A percentile compares a stretch with the other conserved stretches of the same genome.
Evolutionary conservation across 1,140 invertebrate genomes (phyloP).

Genomic region (Capitella teleta): DNA sequence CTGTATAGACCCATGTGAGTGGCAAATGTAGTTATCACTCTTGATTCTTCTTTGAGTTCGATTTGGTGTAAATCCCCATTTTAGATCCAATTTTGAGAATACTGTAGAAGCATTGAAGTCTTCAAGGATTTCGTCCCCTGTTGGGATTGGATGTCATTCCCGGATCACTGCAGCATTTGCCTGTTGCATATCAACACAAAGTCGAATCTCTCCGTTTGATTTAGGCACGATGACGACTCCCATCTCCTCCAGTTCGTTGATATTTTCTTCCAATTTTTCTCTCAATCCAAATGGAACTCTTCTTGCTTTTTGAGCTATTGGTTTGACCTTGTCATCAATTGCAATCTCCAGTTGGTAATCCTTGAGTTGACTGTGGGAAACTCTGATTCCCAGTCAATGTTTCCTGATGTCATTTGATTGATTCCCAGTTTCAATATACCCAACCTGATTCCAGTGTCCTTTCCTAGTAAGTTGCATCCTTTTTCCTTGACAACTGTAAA

Average conservation of each 20-base stretch:
- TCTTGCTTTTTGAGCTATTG: not conserved
- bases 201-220: slow-evolving; percentile 17
- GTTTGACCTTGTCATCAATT: slow-evolving; percentile 3
- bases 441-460: no score
- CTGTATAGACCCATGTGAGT: slow-evolving; percentile 13
- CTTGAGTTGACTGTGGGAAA: not conserved
- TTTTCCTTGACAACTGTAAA: no score
- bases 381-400: no score
- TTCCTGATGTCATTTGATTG: no score
- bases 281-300: slow-evolving; percentile 13
- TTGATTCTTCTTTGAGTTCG: slow-evolving; percentile 16
- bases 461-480: no score
- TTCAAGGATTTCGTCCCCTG: slow-evolving; percentile 19
- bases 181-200: slow-evolving; percentile 26
- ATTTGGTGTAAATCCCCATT: slow-evolving; percentile 23
- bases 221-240: slow-evolving; percentile 24
- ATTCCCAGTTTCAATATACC: no score
- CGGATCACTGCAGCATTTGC: slow-evolving; percentile 22
- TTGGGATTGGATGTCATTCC: slow-evolving; percentile 25
- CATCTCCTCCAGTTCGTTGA: slow-evolving; percentile 15
- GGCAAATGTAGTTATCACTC: slow-evolving; percentile 22
- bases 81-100: slow-evolving; percentile 24
- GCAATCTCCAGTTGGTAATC: slow-evolving; percentile 3
- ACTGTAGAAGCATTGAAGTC: slow-evolving; percentile 19
- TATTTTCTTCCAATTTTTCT: slow-evolving; percentile 14